Percentiles rank a stretch among this genome's conserved stretches.
Evolutionary conservation across 2,888 invertebrate genomes (phyloP).

Genomic region (Cenopis cana): DNA sequence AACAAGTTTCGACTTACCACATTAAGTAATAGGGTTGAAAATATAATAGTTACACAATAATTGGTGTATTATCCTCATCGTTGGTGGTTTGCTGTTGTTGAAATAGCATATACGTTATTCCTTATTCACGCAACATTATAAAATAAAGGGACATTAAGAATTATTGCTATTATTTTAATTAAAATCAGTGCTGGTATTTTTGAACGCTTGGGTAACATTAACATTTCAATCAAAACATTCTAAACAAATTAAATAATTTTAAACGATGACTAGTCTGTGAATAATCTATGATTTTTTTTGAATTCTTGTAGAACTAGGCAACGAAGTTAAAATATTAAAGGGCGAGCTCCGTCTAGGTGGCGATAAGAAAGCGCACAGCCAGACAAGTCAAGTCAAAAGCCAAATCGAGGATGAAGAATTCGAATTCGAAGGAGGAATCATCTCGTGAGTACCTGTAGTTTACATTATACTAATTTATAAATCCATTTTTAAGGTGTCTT

Average conservation of each 20-base stretch:
- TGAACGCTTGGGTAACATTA: too few relatives aligned
- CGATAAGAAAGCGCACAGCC: constrained; percentile 26
- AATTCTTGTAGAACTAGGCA: constrained; percentile 19
- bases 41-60: not conserved
- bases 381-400: constrained; percentile 18
- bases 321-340: constrained; percentile 18
- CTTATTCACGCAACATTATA: not conserved
- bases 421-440: constrained; percentile 48
- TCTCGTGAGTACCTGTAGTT: constrained; percentile 47
- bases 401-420: constrained; percentile 45
- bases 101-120: not conserved
- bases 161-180: not conserved
- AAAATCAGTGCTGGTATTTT: too few relatives aligned
- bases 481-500: not conserved
- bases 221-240: too few relatives aligned
- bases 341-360: not conserved
- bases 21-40: not conserved
- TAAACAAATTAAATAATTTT: too few relatives aligned
- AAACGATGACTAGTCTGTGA: too few relatives aligned
- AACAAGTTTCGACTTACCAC: not conserved
- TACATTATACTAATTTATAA: too few relatives aligned
- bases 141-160: not conserved
- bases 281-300: not conserved
- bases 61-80: not conserved
- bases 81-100: not conserved